A percentile compares a stretch with the other conserved stretches of the same genome.
Evolutionary conservation across 2,113 vertebrate species (phyloP).

Genomic region (Noturus placidus): DNA sequence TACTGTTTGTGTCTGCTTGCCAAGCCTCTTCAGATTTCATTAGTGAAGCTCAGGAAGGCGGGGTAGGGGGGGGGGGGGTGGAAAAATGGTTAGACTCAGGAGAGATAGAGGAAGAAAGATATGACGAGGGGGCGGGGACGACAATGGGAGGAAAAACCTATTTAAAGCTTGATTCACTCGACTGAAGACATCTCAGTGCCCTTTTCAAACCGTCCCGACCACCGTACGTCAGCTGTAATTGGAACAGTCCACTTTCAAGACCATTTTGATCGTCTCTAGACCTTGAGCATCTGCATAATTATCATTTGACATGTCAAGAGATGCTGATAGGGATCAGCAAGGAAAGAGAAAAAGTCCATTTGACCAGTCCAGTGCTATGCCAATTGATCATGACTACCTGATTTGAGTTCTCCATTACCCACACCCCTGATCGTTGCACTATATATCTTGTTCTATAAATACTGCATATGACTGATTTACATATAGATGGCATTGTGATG

Average conservation of each 20-base stretch:
- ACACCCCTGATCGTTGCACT: background rate
- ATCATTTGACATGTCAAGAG: background rate
- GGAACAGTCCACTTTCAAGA: slow-evolving; percentile 52
- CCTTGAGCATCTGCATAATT: slow-evolving; percentile 21
- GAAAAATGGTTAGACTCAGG: slow-evolving; percentile 13
- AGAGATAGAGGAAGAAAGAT: slow-evolving; percentile 23
- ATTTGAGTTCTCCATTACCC: background rate
- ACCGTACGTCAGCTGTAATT: slow-evolving; percentile 49
- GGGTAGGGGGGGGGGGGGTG: slow-evolving; percentile 20
- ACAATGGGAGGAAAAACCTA: slow-evolving; percentile 61
- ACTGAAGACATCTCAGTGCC: slow-evolving; percentile 68
- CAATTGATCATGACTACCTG: background rate
- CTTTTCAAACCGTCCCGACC: slow-evolving; percentile 61
- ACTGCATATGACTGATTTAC: background rate
- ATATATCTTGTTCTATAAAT: background rate
- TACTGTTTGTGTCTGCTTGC: slow-evolving; percentile 70
- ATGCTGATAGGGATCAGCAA: slow-evolving; percentile 4
- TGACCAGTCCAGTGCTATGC: background rate
- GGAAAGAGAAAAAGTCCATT: background rate
- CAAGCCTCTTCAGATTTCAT: slow-evolving; percentile 77
- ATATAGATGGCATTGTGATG: background rate
- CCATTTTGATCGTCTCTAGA: slow-evolving; percentile 20
- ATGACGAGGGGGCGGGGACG: too few relatives aligned
- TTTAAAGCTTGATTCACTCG: slow-evolving; percentile 66
- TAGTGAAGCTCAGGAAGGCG: slow-evolving; percentile 54